A percentile compares a stretch with the other conserved stretches of the same genome.
Evolutionary conservation across 2,113 vertebrate genomes (phyloP).

Genomic region (Forbesichthys agassizii): DNA sequence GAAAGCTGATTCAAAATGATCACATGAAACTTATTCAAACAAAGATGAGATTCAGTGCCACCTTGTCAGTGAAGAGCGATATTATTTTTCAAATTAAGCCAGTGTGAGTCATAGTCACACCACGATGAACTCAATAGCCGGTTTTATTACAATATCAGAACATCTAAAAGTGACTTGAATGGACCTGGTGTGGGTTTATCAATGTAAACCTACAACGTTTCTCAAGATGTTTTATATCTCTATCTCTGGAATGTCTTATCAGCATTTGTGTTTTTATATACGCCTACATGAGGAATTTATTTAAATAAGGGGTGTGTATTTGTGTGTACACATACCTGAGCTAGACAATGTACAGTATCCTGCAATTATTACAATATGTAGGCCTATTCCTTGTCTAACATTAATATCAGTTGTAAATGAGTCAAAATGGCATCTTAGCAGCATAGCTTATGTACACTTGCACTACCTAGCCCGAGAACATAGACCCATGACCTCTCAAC

Average conservation of each 20-base stretch:
- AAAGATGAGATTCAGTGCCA: no score
- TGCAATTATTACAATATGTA: neutral
- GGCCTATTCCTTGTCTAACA: neutral
- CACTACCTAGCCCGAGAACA: neutral
- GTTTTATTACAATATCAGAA: neutral
- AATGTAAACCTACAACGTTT: no score
- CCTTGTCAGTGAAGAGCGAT: neutral
- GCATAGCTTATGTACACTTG: neutral
- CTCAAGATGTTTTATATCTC: no score
- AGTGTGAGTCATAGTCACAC: constrained; percentile 5
- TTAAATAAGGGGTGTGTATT: neutral
- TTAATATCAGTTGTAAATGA: neutral
- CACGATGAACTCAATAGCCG: neutral
- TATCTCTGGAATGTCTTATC: no score
- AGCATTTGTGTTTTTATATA: neutral
- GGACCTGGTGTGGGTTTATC: no score
- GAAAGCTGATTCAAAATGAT: no score
- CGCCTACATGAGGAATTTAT: neutral
- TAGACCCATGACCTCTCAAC: neutral
- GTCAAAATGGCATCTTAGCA: neutral
- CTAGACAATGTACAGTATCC: no score
- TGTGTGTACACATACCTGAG: neutral
- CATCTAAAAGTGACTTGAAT: no score
- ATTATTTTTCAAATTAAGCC: neutral
- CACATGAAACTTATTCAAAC: no score